Conservation (phyloP, 2,888 invertebrate species). For the Heliconius cydno region DNA sequence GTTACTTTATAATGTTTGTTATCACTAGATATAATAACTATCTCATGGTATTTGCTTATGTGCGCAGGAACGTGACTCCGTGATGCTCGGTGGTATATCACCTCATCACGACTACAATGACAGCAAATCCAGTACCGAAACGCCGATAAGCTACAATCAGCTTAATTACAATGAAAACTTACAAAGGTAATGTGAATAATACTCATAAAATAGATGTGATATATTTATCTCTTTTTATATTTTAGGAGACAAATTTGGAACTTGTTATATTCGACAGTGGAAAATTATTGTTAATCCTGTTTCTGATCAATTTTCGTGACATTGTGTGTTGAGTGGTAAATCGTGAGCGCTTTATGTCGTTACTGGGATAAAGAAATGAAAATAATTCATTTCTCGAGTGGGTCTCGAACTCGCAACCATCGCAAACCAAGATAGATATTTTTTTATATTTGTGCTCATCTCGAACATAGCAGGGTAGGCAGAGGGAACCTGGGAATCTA, state of each 20-base stretch:
- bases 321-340: too few species aligned
- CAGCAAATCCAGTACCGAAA: conserved; percentile 90
- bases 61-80: conserved; percentile 88
- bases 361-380: too few species aligned
- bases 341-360: too few species aligned
- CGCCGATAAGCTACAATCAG: conserved; percentile 92
- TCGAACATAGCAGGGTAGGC: too few species aligned
- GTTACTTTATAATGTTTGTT: neutral
- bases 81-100: conserved; percentile 92
- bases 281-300: too few species aligned
- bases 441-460: too few species aligned
- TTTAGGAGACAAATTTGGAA: neutral
- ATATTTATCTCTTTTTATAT: neutral
- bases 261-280: too few species aligned
- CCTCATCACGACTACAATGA: conserved; percentile 92
- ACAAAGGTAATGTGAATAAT: conserved; percentile 76
- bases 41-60: conserved; percentile 3
- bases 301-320: too few species aligned
- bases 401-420: too few species aligned
- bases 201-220: neutral
- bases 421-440: too few species aligned
- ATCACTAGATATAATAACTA: neutral
- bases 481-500: too few species aligned
- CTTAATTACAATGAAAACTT: conserved; percentile 93
- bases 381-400: too few species aligned